A percentile compares a stretch with the other conserved stretches of the same genome.
These are phyloP conservation scores for Mastomys coucha DNA, from an alignment of 2,113 vertebrate species.

Conservation along the genomic window DNA sequence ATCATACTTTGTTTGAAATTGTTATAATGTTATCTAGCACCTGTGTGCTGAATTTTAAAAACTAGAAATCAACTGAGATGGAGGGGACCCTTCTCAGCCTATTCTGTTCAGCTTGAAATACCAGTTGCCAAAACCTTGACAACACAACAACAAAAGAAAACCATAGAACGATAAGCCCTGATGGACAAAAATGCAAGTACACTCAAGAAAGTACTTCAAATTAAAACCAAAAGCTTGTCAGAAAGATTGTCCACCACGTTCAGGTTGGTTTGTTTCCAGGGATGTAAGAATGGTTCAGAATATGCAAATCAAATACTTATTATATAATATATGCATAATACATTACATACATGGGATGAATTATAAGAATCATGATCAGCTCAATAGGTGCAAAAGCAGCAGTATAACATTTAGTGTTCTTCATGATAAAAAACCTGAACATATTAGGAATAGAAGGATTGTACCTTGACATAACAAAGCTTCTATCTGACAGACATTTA, in stretches of 20 bases:
- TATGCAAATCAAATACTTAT: background rate
- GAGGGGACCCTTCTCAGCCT: background rate
- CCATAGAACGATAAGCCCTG: background rate
- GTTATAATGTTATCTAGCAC: background rate
- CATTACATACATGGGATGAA: background rate
- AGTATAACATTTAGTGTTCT: background rate
- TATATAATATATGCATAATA: background rate
- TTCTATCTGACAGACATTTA: background rate
- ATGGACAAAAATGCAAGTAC: background rate
- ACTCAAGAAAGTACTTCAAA: background rate
- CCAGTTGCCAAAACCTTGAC: background rate
- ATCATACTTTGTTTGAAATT: background rate
- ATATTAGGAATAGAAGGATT: background rate
- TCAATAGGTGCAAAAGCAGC: background rate
- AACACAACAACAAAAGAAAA: background rate
- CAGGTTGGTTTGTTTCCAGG: background rate
- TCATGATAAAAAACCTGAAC: background rate
- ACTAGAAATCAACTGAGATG: background rate
- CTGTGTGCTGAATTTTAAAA: background rate
- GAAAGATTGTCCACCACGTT: background rate
- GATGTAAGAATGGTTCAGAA: background rate
- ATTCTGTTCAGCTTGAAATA: background rate
- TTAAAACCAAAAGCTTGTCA: background rate
- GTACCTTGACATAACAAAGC: background rate
- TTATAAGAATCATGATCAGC: background rate